These are phyloP conservation scores for Procavia capensis DNA, from an alignment of 2,113 vertebrate genomes.

Conservation along the genomic window DNA sequence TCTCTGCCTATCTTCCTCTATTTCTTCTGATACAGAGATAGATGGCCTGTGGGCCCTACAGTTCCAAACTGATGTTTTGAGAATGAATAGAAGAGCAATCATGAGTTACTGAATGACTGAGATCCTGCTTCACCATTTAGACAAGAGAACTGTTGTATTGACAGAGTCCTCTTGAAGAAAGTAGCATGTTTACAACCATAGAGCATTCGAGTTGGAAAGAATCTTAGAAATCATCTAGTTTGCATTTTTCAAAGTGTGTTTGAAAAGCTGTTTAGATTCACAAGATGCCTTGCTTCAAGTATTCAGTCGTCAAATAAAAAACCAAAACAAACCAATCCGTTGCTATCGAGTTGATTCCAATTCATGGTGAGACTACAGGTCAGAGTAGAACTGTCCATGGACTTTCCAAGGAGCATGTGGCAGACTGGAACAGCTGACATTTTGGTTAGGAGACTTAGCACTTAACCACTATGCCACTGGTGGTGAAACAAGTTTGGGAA, in stretches of 20 bases:
- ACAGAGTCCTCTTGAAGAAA: background rate
- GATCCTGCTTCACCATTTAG: conserved; percentile 10
- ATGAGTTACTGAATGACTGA: conserved; percentile 46
- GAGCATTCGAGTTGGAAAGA: background rate
- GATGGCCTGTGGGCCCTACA: background rate
- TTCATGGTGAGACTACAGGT: too few relatives aligned
- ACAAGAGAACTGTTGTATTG: background rate
- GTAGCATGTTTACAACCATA: conserved; percentile 14
- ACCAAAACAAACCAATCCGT: too few relatives aligned
- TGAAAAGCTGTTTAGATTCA: conserved; percentile 9
- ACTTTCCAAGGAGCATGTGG: too few relatives aligned
- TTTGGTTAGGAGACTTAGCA: too few relatives aligned
- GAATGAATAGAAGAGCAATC: conserved; percentile 7
- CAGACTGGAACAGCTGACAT: too few relatives aligned
- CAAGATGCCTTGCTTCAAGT: background rate
- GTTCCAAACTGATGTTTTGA: conserved; percentile 46
- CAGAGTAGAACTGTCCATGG: too few relatives aligned
- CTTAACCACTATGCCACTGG: too few relatives aligned
- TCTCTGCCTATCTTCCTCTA: background rate
- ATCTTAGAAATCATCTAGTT: conserved; percentile 26
- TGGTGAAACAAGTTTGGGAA: conserved; percentile 31
- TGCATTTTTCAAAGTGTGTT: conserved; percentile 55
- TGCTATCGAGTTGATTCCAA: too few relatives aligned
- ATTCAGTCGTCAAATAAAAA: conserved; percentile 7
- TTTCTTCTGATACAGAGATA: background rate